Percentiles rank a stretch among this genome's conserved stretches.
phyloP scores from a whole-genome alignment of 2,888 invertebrate genomes.

The Blera fallax region DNA sequence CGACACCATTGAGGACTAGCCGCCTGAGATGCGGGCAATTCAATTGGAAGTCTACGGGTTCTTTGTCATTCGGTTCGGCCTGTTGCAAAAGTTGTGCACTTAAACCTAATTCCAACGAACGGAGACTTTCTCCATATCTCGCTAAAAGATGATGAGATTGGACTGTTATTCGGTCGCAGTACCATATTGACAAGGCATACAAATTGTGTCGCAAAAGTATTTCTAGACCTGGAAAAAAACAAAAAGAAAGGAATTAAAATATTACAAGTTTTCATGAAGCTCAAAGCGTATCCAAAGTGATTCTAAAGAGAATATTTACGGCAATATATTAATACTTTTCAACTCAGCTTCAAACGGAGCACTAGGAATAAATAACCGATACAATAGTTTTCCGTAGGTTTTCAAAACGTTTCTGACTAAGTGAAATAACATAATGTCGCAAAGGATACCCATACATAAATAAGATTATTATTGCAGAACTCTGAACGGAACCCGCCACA shows the following conservation, averaged over 20 bases:
- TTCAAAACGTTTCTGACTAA: no score
- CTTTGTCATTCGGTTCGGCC: conserved; percentile 82
- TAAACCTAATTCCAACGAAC: conserved; percentile 88
- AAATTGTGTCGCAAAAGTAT: conserved; percentile 89
- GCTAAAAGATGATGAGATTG: conserved; percentile 87
- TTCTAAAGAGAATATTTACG: no score
- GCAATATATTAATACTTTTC: no score
- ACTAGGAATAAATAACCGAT: no score
- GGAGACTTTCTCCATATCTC: conserved; percentile 86
- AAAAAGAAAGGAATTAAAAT: not conserved
- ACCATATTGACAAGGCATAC: conserved; percentile 88
- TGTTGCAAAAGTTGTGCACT: conserved; percentile 85
- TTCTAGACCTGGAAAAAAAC: conserved; percentile 81
- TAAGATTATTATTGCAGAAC: no score
- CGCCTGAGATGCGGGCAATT: conserved; percentile 81
- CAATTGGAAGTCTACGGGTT: conserved; percentile 85
- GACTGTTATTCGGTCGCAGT: conserved; percentile 87
- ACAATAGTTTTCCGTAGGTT: no score
- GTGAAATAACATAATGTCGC: no score
- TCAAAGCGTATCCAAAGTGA: no score
- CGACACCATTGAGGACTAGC: conserved; percentile 80
- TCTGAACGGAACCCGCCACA: no score
- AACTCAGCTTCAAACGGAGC: no score
- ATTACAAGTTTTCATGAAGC: no score
- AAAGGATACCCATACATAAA: no score